Evolutionary conservation across 2,113 vertebrate species (phyloP).

Genomic region (Lampris incognitus): DNA sequence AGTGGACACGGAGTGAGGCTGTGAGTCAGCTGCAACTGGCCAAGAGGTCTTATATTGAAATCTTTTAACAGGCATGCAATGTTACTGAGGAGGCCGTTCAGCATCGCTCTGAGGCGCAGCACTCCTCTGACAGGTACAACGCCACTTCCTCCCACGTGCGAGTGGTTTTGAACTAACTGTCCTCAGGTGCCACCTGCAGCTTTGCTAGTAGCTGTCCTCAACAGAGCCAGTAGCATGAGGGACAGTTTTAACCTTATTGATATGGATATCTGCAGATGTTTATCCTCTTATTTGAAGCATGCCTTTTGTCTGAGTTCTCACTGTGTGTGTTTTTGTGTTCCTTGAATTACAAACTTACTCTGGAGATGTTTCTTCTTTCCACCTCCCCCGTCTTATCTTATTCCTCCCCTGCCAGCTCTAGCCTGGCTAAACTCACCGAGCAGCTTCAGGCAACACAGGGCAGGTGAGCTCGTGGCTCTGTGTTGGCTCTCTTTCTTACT

Average conservation of each 20-base stretch:
- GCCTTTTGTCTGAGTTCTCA: slow-evolving; percentile 11
- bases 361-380: slow-evolving; percentile 23
- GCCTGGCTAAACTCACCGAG: slow-evolving; percentile 84
- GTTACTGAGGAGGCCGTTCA: slow-evolving; percentile 70
- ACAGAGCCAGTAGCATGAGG: background rate
- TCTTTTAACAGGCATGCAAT: slow-evolving; percentile 54
- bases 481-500: slow-evolving; percentile 49
- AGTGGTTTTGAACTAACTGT: slow-evolving; percentile 28
- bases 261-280: background rate
- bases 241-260: background rate
- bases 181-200: slow-evolving; percentile 15
- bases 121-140: slow-evolving; percentile 79
- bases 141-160: background rate
- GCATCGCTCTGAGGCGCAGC: slow-evolving; percentile 73
- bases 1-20: background rate
- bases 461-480: slow-evolving; percentile 78
- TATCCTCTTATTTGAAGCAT: background rate
- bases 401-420: slow-evolving; percentile 71
- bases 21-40: background rate
- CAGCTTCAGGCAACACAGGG: slow-evolving; percentile 84
- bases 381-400: slow-evolving; percentile 16
- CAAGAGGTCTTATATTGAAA: background rate
- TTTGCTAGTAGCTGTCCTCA: slow-evolving; percentile 8
- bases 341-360: slow-evolving; percentile 22
- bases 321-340: background rate